Evolutionary conservation across 2,113 vertebrate genomes (phyloP).

Genomic region (Leptobrachium ailaonicum): DNA sequence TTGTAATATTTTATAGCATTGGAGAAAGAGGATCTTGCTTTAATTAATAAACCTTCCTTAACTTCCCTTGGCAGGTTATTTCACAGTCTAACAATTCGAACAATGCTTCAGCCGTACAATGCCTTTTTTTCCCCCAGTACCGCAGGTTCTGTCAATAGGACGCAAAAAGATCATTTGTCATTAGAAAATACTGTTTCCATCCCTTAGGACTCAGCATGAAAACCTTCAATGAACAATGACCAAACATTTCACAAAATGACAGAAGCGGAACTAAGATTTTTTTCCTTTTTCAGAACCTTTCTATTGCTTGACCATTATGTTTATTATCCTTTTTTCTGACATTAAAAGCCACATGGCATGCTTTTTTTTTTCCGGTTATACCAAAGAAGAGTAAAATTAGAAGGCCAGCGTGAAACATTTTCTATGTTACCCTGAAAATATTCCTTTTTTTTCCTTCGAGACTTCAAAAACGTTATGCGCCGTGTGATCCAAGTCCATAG

Average conservation of each 20-base stretch:
- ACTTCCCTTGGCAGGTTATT: conserved; percentile 35
- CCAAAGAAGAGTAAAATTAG: not conserved
- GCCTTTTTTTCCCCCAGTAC: not conserved
- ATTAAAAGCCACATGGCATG: not conserved
- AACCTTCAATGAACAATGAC: conserved; percentile 9
- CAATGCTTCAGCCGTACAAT: conserved; percentile 19
- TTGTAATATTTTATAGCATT: not conserved
- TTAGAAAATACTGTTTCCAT: conserved; percentile 15
- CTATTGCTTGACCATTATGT: not conserved
- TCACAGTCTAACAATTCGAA: conserved; percentile 42
- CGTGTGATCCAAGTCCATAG: not conserved
- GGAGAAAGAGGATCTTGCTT: not conserved
- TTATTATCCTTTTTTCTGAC: not conserved
- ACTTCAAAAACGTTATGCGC: not conserved
- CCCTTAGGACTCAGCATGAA: conserved; percentile 3
- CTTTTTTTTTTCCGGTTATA: not conserved
- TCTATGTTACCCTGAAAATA: not conserved
- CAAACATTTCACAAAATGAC: not conserved
- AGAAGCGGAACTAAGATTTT: not conserved
- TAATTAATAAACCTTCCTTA: conserved; percentile 36
- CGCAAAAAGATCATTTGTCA: conserved; percentile 25
- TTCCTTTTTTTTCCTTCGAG: not conserved
- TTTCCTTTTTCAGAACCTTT: not conserved
- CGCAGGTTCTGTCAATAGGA: conserved; percentile 14
- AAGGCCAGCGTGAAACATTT: not conserved